Conservation (phyloP, 2,888 invertebrate genomes). For the Mayetiola destructor region DNA sequence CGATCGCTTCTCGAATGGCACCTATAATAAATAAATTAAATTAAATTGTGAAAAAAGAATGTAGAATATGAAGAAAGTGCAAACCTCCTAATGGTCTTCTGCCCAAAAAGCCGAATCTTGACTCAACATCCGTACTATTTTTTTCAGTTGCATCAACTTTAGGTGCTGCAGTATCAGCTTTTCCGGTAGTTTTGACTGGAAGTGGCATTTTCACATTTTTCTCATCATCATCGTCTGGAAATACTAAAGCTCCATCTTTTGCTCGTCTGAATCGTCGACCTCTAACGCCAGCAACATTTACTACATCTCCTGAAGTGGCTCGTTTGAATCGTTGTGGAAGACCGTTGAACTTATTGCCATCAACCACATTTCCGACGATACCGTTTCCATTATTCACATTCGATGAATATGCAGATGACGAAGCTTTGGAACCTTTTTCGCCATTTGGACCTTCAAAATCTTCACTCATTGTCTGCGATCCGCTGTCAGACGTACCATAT, state of each 20-base stretch:
- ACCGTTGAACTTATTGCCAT: too few species aligned
- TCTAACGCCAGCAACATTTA: not conserved
- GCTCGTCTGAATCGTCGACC: not conserved
- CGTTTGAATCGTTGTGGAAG: too few species aligned
- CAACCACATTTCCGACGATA: not conserved
- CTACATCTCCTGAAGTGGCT: not conserved
- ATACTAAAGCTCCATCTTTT: not conserved
- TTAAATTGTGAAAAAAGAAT: too few species aligned
- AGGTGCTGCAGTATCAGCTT: not conserved
- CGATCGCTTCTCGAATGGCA: not conserved
- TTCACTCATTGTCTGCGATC: conserved; percentile 28
- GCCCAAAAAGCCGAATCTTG: not conserved
- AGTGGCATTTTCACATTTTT: not conserved
- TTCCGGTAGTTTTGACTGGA: not conserved
- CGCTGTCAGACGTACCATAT: conserved; percentile 26
- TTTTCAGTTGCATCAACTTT: not conserved
- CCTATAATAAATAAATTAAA: too few species aligned
- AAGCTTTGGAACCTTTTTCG: conserved; percentile 23
- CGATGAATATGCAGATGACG: conserved; percentile 27
- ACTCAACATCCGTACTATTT: not conserved
- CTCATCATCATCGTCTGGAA: not conserved
- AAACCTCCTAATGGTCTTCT: not conserved
- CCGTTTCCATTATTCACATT: conserved; percentile 4
- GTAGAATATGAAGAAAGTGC: not conserved
- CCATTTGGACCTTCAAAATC: conserved; percentile 24